Base-by-base conservation (phyloP, 1,140 invertebrate genomes). In the Caenorhabditis latens region DNA sequence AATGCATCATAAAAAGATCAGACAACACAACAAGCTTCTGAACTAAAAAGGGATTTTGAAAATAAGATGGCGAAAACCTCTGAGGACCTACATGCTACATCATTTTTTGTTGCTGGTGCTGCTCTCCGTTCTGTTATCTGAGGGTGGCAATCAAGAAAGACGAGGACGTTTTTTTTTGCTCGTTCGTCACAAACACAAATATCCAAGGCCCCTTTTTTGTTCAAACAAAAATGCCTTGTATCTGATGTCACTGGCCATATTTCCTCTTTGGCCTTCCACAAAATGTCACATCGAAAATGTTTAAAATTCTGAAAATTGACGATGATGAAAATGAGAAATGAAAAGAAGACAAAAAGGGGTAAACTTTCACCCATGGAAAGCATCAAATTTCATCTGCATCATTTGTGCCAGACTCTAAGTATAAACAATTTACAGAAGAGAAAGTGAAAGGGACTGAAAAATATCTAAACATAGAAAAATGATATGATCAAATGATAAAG, bases 371-470 rank as follows among this genome's bases (percentile, higher is more conserved):
- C 71, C 43, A 79, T 48, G 71, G n/a, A 50, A 50, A 48, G 71
- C 71, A 79, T 79, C 71, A 79, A 79, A 79, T 79, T 79, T 79
- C 71, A 79, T 79, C 42, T 50, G 21, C 71, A 79, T 79, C 71
- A 79, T 79, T 79, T 79, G 71, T 32, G 43, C n/a, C 21, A 50
- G 43, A 13, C n/a, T 32, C n/a, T 53, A 53, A 11, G 13, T 16
- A 79, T 79, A 50, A 79, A 79, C 46, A 79, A 79, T 50, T 79
- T 79, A 50, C 46, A 21, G 71, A 53, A 13, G 46, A n/a, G 32
- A 32, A 32, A 50, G 11, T 4, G 8, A 9, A n/a, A 24, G 19
- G 32, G 21, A 42, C 63, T 21, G 13, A 42, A 67, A 32, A 32
- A 32, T 2, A 32, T 32, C 32, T 32, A 32, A 32, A 32, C 32